Conservation (phyloP, 2,888 invertebrate genomes). For the Atrina japonica region DNA sequence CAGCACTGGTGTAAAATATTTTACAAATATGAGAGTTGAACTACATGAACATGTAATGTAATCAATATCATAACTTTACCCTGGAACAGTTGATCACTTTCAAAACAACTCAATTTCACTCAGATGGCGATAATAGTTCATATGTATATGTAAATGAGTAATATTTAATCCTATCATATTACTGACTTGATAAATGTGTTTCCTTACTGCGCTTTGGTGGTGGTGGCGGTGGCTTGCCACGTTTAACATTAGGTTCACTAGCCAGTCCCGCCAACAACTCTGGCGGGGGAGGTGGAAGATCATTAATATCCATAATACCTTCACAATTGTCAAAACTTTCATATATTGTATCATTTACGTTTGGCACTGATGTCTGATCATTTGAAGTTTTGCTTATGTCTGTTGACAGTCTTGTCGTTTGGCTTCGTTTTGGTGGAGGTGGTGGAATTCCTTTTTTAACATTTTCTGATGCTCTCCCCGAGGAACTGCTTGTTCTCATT, state of each 20-base stretch:
- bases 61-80: too few species aligned
- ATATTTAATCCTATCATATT: too few species aligned
- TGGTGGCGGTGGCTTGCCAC: constrained; percentile 64
- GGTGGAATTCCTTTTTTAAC: constrained; percentile 62
- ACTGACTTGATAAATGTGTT: constrained; percentile 62
- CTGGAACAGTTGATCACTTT: too few species aligned
- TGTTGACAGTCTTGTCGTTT: constrained; percentile 66
- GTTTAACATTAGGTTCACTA: constrained; percentile 40
- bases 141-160: too few species aligned
- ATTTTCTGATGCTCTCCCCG: constrained; percentile 20
- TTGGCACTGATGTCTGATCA: constrained; percentile 48
- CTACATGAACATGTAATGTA: too few species aligned
- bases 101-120: too few species aligned
- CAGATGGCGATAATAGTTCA: too few species aligned
- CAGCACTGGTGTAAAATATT: too few species aligned
- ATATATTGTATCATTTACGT: constrained; percentile 59
- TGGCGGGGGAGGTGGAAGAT: constrained; percentile 77
- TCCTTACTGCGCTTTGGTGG: constrained; percentile 74
- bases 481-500: constrained; percentile 22
- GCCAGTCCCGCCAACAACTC: constrained; percentile 70
- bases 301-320: constrained; percentile 73
- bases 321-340: constrained; percentile 64
- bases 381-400: constrained; percentile 39
- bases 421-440: constrained; percentile 73
- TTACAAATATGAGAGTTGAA: too few species aligned